Base-by-base conservation (phyloP, 2,888 invertebrate genomes). In the Cepaea hortensis region DNA sequence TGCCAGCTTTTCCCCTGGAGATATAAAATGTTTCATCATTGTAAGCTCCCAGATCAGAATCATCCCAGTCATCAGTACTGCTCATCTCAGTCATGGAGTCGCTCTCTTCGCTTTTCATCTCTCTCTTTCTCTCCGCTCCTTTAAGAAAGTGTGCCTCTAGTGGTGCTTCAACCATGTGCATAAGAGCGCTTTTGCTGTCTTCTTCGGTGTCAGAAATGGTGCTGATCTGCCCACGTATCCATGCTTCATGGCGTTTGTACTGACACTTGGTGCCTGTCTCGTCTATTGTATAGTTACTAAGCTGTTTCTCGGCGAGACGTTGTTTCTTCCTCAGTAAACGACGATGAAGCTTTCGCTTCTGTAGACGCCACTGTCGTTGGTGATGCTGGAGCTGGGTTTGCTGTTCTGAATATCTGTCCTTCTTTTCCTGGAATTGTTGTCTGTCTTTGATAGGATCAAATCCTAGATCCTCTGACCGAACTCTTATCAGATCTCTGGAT, bases 111-210 rank as follows among this genome's bases (percentile, higher is more conserved):
- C 50, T 72, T 23, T 55, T 82, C 35, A 48, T 13, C 20, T 72
- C 72, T 55, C 50, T 70, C 7, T n/a, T 82, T 55, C 20, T 70
- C 9, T 72, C 70, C 3, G n/a, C 13, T 15, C 68, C 82, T 72
- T 55, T 70, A 4, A 82, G 72, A 72, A 82, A 82, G 50, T 82
- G 72, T n/a, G 82, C 82, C 50, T 82, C 72, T 15, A 82, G 55
- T 0, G 82, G 82, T 15, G 70, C 82, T 13, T 55, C 82, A 9
- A 82, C 72, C 23, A 82, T 62, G n/a, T 82, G 72, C 15, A 80
- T 18, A 3, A 70, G 4, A 11, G 13, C 55, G 4, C 65, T 65
- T 6, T 46, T 68, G 81, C 55, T 61, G 3, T n/a, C 55, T 35
- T 82, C 82, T 3, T 50, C 72, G 0, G 35, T 7, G 48, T 82